phyloP scores from a whole-genome alignment of 2,113 vertebrate species.

The Ploceus nigricollis region DNA sequence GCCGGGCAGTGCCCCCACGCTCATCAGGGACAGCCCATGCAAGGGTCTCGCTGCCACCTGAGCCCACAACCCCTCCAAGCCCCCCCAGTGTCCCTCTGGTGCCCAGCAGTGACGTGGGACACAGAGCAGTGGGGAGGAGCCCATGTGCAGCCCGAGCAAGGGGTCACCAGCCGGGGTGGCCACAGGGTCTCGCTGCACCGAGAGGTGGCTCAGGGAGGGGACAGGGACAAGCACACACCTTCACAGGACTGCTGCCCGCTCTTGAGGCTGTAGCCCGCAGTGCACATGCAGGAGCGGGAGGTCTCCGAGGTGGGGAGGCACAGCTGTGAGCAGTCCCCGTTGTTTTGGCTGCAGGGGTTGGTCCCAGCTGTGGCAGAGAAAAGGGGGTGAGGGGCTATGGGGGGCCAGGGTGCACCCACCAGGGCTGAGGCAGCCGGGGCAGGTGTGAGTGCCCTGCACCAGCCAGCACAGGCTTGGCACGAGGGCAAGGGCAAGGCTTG shows the following conservation, averaged over 20 bases:
- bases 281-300: conserved; percentile 94
- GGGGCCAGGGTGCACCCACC: not conserved
- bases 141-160: fast-evolving
- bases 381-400: fast-evolving
- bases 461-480: fast-evolving
- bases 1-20: fast-evolving
- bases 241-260: conserved; percentile 92
- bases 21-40: not conserved
- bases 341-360: conserved; percentile 92
- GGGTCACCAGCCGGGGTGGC: fast-evolving
- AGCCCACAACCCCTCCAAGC: not conserved
- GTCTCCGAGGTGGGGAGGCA: conserved; percentile 88
- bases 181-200: fast-evolving
- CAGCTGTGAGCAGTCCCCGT: conserved; percentile 94
- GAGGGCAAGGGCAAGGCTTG: not conserved
- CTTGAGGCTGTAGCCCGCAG: conserved; percentile 92
- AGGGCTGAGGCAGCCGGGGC: fast-evolving
- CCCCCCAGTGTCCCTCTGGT: fast-evolving
- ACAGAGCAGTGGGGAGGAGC: not conserved
- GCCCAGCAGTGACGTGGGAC: fast-evolving
- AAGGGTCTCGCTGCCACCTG: not conserved
- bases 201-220: too few species aligned
- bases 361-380: conserved; percentile 47
- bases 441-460: not conserved
- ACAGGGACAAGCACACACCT: conserved; percentile 56